Percentiles rank a stretch among this genome's conserved stretches.
Evolutionary conservation across 2,113 vertebrate genomes (phyloP).

Genomic region (rat (Rattus norvegicus)): GRCr8 NC_086027.1:111492001-111492500

Average conservation of each 20-base stretch:
- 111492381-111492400: slow-evolving; percentile 49
- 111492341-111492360: slow-evolving; percentile 45
- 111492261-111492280: background rate
- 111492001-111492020: background rate
- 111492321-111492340: slow-evolving; percentile 38
- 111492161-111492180: background rate
- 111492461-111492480: slow-evolving; percentile 68
- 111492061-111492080: background rate
- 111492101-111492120: background rate
- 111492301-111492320: slow-evolving; percentile 36
- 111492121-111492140: background rate
- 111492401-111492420: slow-evolving; percentile 60
- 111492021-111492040: background rate
- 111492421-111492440: slow-evolving; percentile 21
- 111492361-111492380: slow-evolving; percentile 52
- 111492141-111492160: background rate
- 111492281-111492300: slow-evolving; percentile 27
- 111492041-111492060: background rate
- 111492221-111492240: background rate
- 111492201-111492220: background rate
- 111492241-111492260: background rate
- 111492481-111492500: slow-evolving; percentile 49
- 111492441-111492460: slow-evolving; percentile 35
- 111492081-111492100: background rate
- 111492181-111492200: background rate